A percentile compares a stretch with the other conserved stretches of the same genome.
These are phyloP conservation scores for Spinus olivaceus DNA, from an alignment of 2,797 vertebrate genomes.

Conservation along the genomic window DNA sequence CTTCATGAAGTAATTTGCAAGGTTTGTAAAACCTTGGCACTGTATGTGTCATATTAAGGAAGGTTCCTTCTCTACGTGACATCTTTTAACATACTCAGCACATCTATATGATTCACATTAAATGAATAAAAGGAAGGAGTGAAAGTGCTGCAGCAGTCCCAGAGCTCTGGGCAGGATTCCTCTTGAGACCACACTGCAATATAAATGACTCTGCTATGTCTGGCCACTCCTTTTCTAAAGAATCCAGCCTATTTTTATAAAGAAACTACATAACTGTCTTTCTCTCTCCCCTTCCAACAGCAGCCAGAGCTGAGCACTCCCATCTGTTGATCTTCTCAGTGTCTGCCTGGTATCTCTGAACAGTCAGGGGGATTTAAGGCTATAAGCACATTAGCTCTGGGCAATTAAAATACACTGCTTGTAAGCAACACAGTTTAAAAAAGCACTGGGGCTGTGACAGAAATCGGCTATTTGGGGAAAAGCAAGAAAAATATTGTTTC, in stretches of 20 bases:
- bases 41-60: background rate
- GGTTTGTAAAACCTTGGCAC: background rate
- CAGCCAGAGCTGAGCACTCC: background rate
- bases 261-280: background rate
- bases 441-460: background rate
- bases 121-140: background rate
- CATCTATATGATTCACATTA: background rate
- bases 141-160: background rate
- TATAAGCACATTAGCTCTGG: background rate
- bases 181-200: background rate
- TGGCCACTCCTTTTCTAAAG: background rate
- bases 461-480: background rate
- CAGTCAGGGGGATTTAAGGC: background rate
- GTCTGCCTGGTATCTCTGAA: background rate
- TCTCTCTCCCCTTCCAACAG: background rate
- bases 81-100: background rate
- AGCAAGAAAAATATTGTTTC: background rate
- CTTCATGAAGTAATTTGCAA: background rate
- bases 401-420: conserved; percentile 34
- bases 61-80: background rate
- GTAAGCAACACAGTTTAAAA: background rate
- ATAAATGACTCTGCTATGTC: background rate
- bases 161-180: background rate
- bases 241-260: background rate
- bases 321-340: background rate